These are phyloP conservation scores for Teleogryllus occipitalis DNA, from an alignment of 1,140 invertebrate species.

Conservation along the genomic window DNA sequence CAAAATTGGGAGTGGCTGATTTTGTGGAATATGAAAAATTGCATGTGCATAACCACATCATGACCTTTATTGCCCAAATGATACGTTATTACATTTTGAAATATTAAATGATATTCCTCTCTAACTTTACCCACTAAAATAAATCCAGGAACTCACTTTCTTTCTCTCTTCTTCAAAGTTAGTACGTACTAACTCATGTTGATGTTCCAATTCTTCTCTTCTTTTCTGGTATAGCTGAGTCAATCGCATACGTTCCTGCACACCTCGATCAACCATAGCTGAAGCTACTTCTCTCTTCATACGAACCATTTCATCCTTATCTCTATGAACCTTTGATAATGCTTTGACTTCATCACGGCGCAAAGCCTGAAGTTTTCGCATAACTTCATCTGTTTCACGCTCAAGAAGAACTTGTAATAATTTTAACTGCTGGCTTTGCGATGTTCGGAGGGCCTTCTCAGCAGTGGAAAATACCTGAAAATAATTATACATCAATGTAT, in stretches of 20 bases:
- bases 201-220: slow-evolving; percentile 61
- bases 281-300: slow-evolving; percentile 66
- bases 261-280: slow-evolving; percentile 70
- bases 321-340: slow-evolving; percentile 67
- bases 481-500: slow-evolving; percentile 42
- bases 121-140: too few species aligned
- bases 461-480: slow-evolving; percentile 53
- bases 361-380: slow-evolving; percentile 70
- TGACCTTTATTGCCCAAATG: too few species aligned
- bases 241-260: slow-evolving; percentile 67
- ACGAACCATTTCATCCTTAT: slow-evolving; percentile 77
- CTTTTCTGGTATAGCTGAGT: slow-evolving; percentile 65
- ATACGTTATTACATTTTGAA: too few species aligned
- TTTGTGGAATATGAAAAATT: too few species aligned
- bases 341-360: slow-evolving; percentile 80
- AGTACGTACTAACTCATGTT: slow-evolving; percentile 66
- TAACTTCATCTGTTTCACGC: slow-evolving; percentile 70
- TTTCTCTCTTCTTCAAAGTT: slow-evolving; percentile 58
- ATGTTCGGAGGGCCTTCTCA: slow-evolving; percentile 68
- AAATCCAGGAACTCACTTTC: slow-evolving; percentile 44
- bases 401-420: slow-evolving; percentile 57
- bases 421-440: slow-evolving; percentile 72
- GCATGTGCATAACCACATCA: too few species aligned
- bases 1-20: too few species aligned
- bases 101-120: too few species aligned